Conservation (phyloP, 2,113 vertebrate species). For the Panthera uncia region DNA sequence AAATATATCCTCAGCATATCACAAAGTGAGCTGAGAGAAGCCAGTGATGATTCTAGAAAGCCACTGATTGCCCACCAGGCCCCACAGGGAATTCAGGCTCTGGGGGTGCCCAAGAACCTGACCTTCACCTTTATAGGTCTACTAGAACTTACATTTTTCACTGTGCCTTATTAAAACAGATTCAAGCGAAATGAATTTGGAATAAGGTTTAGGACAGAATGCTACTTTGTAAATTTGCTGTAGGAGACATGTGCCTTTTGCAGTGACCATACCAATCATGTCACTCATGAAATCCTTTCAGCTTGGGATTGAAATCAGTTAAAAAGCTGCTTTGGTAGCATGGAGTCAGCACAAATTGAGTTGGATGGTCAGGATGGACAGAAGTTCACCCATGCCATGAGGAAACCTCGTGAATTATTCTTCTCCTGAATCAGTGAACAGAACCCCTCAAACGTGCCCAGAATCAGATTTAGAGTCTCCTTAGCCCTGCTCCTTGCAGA, state of each 20-base stretch:
- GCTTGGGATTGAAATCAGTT: not conserved
- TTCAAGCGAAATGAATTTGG: not conserved
- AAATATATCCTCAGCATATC: not conserved
- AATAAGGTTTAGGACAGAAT: not conserved
- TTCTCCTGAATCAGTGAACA: conserved; percentile 18
- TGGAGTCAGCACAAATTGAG: not conserved
- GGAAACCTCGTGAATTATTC: not conserved
- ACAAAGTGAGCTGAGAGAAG: not conserved
- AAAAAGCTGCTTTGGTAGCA: not conserved
- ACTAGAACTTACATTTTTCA: not conserved
- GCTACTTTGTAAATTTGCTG: not conserved
- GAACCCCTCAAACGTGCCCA: not conserved
- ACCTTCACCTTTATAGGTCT: not conserved
- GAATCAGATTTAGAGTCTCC: not conserved
- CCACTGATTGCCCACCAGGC: not conserved
- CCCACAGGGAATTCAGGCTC: not conserved
- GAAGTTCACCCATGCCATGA: not conserved
- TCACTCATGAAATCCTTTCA: not conserved
- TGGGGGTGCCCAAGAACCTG: not conserved
- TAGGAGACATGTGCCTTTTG: not conserved
- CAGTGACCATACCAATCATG: not conserved
- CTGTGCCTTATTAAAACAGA: not conserved
- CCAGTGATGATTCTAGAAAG: not conserved
- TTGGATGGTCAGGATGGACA: not conserved
- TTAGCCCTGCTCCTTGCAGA: not conserved